Evolutionary conservation across 64 coral and sea anemone genomes (phyloP).

Genomic region (Actinia equina): DNA sequence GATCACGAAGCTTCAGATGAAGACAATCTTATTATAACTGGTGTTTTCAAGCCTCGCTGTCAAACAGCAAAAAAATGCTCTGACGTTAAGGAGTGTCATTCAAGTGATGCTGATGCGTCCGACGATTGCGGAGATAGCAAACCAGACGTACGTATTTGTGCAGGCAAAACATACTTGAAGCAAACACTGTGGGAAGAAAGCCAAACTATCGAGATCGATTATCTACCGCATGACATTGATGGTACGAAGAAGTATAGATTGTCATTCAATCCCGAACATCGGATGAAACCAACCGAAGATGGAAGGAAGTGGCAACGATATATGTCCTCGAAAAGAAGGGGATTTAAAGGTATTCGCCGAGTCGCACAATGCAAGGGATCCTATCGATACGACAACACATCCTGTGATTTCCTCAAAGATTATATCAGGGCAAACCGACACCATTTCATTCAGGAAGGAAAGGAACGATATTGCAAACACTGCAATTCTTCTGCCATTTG

Average conservation of each 20-base stretch:
- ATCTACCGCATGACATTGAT: too few relatives aligned
- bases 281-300: conserved; percentile 30
- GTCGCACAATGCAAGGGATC: conserved; percentile 31
- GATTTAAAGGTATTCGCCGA: conserved; percentile 32
- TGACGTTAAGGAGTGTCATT: background rate
- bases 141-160: background rate
- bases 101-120: conserved; percentile 8
- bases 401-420: conserved; percentile 15
- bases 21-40: conserved; percentile 10
- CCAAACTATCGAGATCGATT: conserved; percentile 13
- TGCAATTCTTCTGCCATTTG: background rate
- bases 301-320: conserved; percentile 47
- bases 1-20: background rate
- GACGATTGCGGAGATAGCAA: background rate
- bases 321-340: conserved; percentile 1
- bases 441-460: conserved; percentile 12
- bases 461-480: background rate
- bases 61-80: background rate
- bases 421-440: background rate
- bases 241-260: conserved; percentile 12
- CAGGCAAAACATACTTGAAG: conserved; percentile 28
- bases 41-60: background rate
- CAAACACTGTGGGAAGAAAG: conserved; percentile 11
- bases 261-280: background rate
- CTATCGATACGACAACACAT: conserved; percentile 1